Evolutionary conservation across 2,113 vertebrate species (phyloP).

Genomic region (Nerophis lumbriciformis): DNA sequence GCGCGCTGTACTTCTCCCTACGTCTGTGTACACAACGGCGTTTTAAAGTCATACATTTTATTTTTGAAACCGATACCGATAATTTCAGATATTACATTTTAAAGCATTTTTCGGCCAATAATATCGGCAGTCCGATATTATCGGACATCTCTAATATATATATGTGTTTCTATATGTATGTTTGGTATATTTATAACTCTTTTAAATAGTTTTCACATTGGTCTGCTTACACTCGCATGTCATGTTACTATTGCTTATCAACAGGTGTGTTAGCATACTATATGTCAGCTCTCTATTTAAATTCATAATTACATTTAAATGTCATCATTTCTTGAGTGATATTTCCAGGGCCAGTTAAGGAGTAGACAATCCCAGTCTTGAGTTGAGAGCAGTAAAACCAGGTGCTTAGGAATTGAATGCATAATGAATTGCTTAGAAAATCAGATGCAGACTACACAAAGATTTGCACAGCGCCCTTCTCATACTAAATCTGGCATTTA

Average conservation of each 20-base stretch:
- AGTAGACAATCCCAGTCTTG: not conserved
- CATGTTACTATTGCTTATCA: not conserved
- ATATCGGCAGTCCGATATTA: no score
- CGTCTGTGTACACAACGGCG: no score
- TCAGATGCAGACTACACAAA: not conserved
- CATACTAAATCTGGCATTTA: not conserved
- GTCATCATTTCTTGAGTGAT: not conserved
- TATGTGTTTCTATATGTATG: not conserved
- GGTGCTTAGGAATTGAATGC: conserved; percentile 1
- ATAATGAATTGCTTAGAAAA: conserved; percentile 8
- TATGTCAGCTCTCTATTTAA: not conserved
- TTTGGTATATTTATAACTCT: not conserved
- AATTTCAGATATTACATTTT: no score
- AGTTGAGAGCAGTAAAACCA: conserved; percentile 1
- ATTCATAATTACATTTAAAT: not conserved
- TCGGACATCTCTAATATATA: no score
- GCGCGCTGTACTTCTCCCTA: no score
- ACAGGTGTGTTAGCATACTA: not conserved
- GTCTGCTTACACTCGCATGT: not conserved
- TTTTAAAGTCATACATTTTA: no score
- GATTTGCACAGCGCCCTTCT: not conserved
- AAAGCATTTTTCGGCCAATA: no score
- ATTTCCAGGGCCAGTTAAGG: not conserved
- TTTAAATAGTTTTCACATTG: not conserved
- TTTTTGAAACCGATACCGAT: no score